Evolutionary conservation across 2,888 invertebrate genomes (phyloP), one percentile per base, ranked within the genome.

Genomic region (Drosophila melanocephala): DNA sequence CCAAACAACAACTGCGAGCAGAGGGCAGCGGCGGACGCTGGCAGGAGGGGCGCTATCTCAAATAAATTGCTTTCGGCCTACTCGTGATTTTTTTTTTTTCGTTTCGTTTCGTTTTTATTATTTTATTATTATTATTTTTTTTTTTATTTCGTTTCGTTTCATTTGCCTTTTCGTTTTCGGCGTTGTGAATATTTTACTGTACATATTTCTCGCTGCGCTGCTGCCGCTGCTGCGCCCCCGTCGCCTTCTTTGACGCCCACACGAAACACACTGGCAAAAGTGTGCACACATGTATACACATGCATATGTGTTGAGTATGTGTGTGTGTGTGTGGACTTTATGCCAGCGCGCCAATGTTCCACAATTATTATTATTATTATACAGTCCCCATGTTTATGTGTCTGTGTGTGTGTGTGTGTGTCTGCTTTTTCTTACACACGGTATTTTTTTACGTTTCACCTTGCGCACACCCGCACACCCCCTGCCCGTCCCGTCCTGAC

Each of bases 51-150:
- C 69, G 79, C 79, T 78, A 77, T 79, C 79, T 80, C 61, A 81
- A 83, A 88, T 88, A 86, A 90, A 88, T 90, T 90, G 88, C 84
- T 90, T 87, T 90, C 90, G 86, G 90, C 87, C 87, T 87, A 87
- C 88, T 89, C 86, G 86, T 88, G 89, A 89, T 89, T 89, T 82
- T 83, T 65, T 83, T 65, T 62, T 53, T 37, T 56, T 51, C 44
- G 47, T 56, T 44, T 51, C 44, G 39, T 56, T 44, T 58, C 47
- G 14, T 57, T 61, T 73, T 53, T 59, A 51, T 44, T 51, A 19
- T 63, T 37, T 68, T 64, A 30, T 61, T 67, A 28, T 79, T 70
- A 84, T 89, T 82, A 78, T 66, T 66, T 53, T 57, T 53, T 57
- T 56, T 72, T 67, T 74, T 30, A 30, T 71, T 62, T 71, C 55